Conservation (phyloP, 2,888 invertebrate species). For the Campopleginae sp. region DNA sequence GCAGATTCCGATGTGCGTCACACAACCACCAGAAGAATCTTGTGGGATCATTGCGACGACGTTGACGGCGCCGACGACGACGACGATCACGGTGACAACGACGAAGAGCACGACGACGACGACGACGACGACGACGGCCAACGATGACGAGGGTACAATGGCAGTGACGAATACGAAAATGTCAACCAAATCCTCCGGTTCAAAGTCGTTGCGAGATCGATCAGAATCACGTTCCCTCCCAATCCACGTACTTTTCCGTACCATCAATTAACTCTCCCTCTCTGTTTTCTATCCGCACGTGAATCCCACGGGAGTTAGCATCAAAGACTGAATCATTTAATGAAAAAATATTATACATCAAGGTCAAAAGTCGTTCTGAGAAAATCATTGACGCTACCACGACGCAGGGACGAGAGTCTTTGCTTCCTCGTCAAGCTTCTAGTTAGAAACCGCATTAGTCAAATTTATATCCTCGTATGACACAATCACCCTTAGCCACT, state of each 20-base stretch:
- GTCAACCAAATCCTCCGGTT: conserved; percentile 33
- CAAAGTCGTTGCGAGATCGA: conserved; percentile 27
- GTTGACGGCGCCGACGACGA: conserved; percentile 46
- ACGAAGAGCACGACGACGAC: neutral
- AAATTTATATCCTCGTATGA: neutral
- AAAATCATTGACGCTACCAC: neutral
- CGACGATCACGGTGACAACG: conserved; percentile 25
- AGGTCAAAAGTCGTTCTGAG: neutral
- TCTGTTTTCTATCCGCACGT: neutral
- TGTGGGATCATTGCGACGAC: conserved; percentile 45
- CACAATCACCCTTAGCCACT: neutral
- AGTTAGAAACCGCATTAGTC: neutral
- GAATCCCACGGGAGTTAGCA: neutral
- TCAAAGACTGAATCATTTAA: neutral
- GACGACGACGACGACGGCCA: conserved; percentile 41
- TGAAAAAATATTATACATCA: neutral
- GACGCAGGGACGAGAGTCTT: neutral
- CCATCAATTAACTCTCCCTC: neutral
- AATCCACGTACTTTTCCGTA: neutral
- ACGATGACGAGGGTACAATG: neutral
- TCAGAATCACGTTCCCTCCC: neutral
- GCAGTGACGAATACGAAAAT: conserved; percentile 35
- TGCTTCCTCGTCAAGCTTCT: neutral
- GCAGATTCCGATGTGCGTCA: conserved; percentile 80
- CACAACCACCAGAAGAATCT: conserved; percentile 63